A percentile compares a stretch with the other conserved stretches of the same genome.
Evolutionary conservation across 23 tunicate species (phyloP).

Genomic region (Oikopleura vanhoeffeni): DNA sequence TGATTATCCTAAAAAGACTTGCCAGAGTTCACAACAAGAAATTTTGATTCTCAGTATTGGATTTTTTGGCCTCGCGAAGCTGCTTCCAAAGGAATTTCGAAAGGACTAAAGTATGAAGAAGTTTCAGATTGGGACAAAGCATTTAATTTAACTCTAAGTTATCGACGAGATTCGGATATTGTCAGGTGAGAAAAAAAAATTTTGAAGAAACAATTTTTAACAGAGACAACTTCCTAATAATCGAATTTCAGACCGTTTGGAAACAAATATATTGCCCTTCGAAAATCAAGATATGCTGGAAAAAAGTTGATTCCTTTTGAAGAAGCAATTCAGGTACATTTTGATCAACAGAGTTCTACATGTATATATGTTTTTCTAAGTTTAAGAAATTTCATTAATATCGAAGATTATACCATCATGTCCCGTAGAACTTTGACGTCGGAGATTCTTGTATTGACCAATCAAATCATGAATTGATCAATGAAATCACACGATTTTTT

Average conservation of each 20-base stretch:
- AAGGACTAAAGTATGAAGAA: neutral
- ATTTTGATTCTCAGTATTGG: slow-evolving; percentile 1
- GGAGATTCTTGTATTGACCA: no score
- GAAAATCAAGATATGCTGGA: neutral
- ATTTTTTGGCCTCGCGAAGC: slow-evolving; percentile 15
- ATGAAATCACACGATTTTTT: no score
- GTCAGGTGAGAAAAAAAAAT: no score
- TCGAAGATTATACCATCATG: no score
- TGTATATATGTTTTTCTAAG: no score
- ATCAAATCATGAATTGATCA: no score
- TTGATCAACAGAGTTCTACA: no score
- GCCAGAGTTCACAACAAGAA: neutral
- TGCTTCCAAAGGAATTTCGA: neutral
- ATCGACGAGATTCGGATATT: neutral
- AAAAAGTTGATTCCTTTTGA: neutral
- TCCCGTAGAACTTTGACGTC: no score
- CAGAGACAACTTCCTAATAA: no score
- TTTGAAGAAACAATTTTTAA: no score
- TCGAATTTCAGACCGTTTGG: neutral
- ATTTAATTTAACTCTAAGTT: neutral
- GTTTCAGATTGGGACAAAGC: neutral
- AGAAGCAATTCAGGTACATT: neutral
- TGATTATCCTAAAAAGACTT: neutral
- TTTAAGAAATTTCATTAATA: no score
- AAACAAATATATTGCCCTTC: neutral